Conservation (phyloP, 1,140 invertebrate species). For the Brachionus plicatilis region DNA sequence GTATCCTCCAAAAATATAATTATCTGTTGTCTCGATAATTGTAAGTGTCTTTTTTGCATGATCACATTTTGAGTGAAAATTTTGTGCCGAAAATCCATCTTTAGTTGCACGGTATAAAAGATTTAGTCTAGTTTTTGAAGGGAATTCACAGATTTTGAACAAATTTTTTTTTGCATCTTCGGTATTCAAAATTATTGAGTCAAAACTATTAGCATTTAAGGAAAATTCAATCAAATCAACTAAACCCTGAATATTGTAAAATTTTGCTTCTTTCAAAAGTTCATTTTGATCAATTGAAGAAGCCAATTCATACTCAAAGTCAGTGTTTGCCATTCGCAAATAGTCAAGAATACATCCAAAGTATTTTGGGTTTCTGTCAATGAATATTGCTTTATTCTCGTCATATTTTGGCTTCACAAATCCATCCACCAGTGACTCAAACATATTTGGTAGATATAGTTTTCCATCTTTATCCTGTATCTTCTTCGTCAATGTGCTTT, state of each 20-base stretch:
- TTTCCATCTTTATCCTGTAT: background rate
- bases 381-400: background rate
- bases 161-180: background rate
- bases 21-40: constrained; percentile 39
- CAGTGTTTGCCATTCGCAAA: background rate
- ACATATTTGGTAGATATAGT: background rate
- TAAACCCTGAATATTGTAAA: constrained; percentile 21
- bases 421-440: background rate
- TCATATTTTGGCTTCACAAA: background rate
- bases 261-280: background rate
- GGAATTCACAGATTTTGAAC: background rate
- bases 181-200: background rate
- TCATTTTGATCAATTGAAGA: background rate
- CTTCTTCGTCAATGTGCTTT: background rate
- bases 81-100: constrained; percentile 41
- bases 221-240: background rate
- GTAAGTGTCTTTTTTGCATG: constrained; percentile 42
- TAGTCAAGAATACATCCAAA: constrained; percentile 15
- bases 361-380: constrained; percentile 1
- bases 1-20: background rate
- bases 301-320: background rate
- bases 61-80: constrained; percentile 42
- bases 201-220: background rate
- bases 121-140: background rate
- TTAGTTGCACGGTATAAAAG: constrained; percentile 41